phyloP scores from a whole-genome alignment of 2,797 vertebrate species.

The Amazona finschi region DNA sequence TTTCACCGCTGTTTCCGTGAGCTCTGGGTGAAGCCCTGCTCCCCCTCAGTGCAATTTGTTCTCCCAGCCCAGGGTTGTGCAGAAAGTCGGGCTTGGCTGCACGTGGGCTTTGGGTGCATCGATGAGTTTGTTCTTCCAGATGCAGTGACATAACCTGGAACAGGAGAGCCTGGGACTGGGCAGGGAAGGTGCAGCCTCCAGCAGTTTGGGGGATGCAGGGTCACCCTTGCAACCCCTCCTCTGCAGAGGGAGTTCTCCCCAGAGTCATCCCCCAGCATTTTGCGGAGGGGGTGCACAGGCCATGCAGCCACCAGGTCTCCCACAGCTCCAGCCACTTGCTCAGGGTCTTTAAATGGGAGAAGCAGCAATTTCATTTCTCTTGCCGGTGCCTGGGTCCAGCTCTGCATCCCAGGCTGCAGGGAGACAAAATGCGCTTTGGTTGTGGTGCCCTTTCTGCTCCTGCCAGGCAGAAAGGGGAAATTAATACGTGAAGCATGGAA shows the following conservation, averaged over 20 bases:
- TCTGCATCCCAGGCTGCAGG: neutral
- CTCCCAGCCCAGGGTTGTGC: neutral
- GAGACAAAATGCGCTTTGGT: neutral
- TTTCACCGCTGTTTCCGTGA: neutral
- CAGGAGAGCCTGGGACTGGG: fast-evolving
- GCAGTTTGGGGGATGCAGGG: fast-evolving
- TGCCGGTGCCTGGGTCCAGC: neutral
- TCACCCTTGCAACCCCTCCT: neutral
- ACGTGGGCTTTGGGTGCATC: fast-evolving
- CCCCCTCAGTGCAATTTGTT: neutral
- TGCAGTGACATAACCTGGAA: neutral
- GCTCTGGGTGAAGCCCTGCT: neutral
- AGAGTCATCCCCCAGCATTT: neutral
- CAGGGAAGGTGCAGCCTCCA: neutral
- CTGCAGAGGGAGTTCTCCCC: neutral
- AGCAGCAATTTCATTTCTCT: neutral
- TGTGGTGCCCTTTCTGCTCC: fast-evolving
- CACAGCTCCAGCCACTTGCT: neutral
- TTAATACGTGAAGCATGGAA: neutral
- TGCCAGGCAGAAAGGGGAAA: neutral
- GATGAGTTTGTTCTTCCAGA: neutral
- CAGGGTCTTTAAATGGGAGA: fast-evolving
- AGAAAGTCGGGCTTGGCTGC: neutral
- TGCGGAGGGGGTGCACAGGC: fast-evolving
- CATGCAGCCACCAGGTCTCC: fast-evolving